Percentiles rank a stretch among this genome's conserved stretches.
phyloP scores from a whole-genome alignment of 2,113 vertebrate genomes.

The Zonotrichia leucophrys region DNA sequence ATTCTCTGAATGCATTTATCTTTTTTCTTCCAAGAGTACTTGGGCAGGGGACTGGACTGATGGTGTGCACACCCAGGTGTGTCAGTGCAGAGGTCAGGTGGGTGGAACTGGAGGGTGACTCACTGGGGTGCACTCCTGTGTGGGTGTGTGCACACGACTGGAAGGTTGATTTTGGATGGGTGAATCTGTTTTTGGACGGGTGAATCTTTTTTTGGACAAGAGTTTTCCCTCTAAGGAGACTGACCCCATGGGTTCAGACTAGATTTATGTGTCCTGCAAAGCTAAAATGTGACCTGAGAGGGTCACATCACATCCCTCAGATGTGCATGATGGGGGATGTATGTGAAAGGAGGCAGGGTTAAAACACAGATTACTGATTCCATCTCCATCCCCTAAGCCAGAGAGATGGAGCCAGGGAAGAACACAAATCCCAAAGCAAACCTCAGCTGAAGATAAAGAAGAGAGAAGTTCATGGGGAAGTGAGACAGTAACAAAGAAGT shows the following conservation, averaged over 20 bases:
- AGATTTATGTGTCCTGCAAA: background rate
- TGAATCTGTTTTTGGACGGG: background rate
- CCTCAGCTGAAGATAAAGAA: background rate
- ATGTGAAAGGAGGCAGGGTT: background rate
- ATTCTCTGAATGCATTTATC: background rate
- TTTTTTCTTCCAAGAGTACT: background rate
- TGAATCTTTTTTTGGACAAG: background rate
- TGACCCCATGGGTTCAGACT: background rate
- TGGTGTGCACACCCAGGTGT: rapidly evolving
- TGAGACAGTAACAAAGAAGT: background rate
- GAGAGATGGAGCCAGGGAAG: background rate
- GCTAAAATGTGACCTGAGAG: background rate
- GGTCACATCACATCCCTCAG: background rate
- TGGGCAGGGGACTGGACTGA: too few species aligned
- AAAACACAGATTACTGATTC: background rate
- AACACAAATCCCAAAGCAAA: background rate
- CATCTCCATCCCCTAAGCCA: background rate
- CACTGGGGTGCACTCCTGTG: background rate
- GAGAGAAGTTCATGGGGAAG: background rate
- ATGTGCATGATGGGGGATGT: background rate
- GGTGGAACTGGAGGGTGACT: background rate
- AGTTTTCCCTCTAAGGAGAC: background rate
- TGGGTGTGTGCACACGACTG: rapidly evolving
- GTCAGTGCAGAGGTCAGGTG: background rate
- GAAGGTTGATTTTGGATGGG: background rate